Evolutionary conservation across 1,140 invertebrate species (phyloP), one percentile per base, ranked within the genome.

Genomic region (Augochlora pura): DNA sequence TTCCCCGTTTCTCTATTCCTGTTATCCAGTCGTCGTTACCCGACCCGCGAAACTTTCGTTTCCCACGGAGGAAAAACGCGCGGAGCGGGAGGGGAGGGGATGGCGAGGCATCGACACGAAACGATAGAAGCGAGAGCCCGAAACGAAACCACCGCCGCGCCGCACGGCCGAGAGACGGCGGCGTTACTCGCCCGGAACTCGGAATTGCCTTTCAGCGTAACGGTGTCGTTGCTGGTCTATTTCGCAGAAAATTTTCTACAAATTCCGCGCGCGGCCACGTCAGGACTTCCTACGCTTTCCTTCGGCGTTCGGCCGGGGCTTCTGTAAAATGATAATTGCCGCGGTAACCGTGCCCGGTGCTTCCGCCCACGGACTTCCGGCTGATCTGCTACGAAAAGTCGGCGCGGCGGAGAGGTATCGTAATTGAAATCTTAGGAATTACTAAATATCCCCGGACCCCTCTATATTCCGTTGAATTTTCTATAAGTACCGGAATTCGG

Each of bases 211-310:
- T 64, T 62, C 39, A 21, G n/a, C 38, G 63, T 65, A 46, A 49
- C 46, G 63, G 32, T 23, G 63, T 66, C 72, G 72, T 75, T 25
- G 21, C 25, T 23, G 59, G 46, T 42, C 39, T 62, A 64, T 57
- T 78, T 78, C 71, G 68, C 68, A 59, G 49, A 23, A 27, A 54
- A 72, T 63, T 62, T 72, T 27, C 76, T 14, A 18, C 59, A 66
- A 46, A 64, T 78, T 72, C 62, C 39, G 12, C 5, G 12, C 5
- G 46, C 42, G 52, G 42, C 76, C 70, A 42, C 67, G 76, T 77
- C 68, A 63, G 59, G 76, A 5, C 3, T 64, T 77, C 62, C 21
- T 57, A 4, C 54, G 54, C n/a, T 9, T 57, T 9, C 21, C 63
- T 1, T 10, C 39, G 39, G 14, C 42, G 38, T 59, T 46, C 62